Conservation (phyloP, 2,888 invertebrate species). For the Drosophila cognata region DNA sequence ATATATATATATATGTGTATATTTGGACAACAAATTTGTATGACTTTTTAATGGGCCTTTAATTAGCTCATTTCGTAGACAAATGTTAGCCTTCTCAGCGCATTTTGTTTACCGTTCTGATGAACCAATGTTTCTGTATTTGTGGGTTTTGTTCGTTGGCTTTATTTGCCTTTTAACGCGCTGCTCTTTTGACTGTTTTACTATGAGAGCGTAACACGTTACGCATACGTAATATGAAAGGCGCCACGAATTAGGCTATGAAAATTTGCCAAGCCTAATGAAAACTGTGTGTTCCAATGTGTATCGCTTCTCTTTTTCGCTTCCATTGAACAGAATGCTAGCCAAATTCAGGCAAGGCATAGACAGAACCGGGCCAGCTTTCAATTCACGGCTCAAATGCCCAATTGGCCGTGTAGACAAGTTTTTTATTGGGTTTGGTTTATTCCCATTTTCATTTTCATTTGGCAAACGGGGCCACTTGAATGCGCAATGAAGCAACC, state of each 20-base stretch:
- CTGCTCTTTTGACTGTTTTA: conserved; percentile 50
- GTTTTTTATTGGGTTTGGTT: conserved; percentile 46
- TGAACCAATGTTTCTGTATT: conserved; percentile 23
- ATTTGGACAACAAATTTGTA: conserved; percentile 54
- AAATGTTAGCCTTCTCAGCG: conserved; percentile 48
- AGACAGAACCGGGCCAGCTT: conserved; percentile 31
- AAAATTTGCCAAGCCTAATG: conserved; percentile 58
- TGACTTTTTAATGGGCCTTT: conserved; percentile 67
- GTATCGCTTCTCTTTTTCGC: background rate
- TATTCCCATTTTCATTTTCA: conserved; percentile 46
- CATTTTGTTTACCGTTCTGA: conserved; percentile 56
- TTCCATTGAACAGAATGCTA: background rate
- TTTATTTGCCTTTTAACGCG: conserved; percentile 62
- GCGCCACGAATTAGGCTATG: conserved; percentile 65
- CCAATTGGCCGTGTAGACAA: conserved; percentile 73
- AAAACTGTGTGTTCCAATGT: conserved; percentile 38
- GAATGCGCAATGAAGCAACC: conserved; percentile 71
- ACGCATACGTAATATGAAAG: conserved; percentile 68
- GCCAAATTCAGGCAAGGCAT: conserved; percentile 40
- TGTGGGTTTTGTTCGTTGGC: conserved; percentile 31
- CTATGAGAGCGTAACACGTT: conserved; percentile 60
- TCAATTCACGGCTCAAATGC: conserved; percentile 47
- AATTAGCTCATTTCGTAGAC: conserved; percentile 72
- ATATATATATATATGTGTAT: background rate
- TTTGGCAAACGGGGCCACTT: conserved; percentile 73